Evolutionary conservation across 2,113 vertebrate genomes (phyloP), one percentile per base, ranked within the genome.

Genomic region (Dipodomys ordii): DNA sequence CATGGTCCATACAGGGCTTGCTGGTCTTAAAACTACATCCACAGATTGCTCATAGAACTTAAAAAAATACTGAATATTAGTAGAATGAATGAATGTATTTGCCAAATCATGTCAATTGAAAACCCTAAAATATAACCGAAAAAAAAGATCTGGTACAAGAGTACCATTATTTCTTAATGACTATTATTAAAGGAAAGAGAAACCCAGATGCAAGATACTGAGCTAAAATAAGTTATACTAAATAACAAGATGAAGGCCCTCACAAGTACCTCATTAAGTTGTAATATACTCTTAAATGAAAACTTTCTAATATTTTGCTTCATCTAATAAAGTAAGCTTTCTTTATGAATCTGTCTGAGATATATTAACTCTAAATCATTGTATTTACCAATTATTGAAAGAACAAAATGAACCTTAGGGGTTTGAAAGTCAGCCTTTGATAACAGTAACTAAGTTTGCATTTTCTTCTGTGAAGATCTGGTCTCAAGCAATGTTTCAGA

Each of bases 371-470:
- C 67, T 32, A 71, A 12, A 15, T 74, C 27, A 79, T 25, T 57
- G 67, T 67, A 28, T 60, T 83, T 92, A 32, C n/a, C 64, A 76
- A 71, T 91, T 79, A 86, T 60, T 91, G 67, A 67, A 60, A 86
- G 16, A 74, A 30, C 68, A 60, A 88, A 91, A 86, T 23, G 71
- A 23, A 85, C 23, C 5, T n/a, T 12, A 65, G 19, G 53, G 49
- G 1, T 3, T 87, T 92, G 64, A 89, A 39, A 81, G 27, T 91
- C 30, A 60, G 16, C 23, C 27, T 84, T 71, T 94, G 68, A 65
- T 71, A 87, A 84, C 53, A 91, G 18, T 4, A 83, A 68, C 35
- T 57, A 32, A 76, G 11, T 80, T 7, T 83, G 35, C 27, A 88
- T 69, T 65, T 11, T 81, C 15, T 89, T 65, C 30, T 85, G 30